These are phyloP conservation scores for Lobophora halterata DNA, from an alignment of 2,888 invertebrate species.

Conservation along the genomic window DNA sequence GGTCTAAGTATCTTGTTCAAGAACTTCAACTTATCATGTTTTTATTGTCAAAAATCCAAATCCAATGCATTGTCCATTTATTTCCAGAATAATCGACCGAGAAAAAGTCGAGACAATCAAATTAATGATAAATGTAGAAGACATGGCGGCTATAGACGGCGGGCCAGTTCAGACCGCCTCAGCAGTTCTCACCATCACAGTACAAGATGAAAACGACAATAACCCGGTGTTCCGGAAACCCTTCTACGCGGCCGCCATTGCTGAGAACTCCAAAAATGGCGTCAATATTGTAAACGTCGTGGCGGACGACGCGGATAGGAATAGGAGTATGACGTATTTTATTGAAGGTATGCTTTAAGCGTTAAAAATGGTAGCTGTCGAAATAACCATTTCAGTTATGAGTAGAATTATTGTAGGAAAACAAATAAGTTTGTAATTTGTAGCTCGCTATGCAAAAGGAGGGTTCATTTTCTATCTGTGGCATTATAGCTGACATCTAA, in stretches of 20 bases:
- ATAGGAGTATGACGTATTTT: conserved; percentile 89
- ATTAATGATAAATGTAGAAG: conserved; percentile 89
- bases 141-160: conserved; percentile 89
- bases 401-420: too few relatives aligned
- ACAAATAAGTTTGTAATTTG: too few relatives aligned
- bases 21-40: too few relatives aligned
- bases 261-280: conserved; percentile 94
- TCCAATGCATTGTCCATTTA: background rate
- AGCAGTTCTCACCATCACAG: conserved; percentile 86
- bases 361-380: too few relatives aligned
- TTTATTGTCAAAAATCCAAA: too few relatives aligned
- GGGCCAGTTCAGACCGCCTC: conserved; percentile 84
- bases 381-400: too few relatives aligned
- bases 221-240: conserved; percentile 91
- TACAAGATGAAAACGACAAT: conserved; percentile 95
- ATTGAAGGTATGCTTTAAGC: conserved; percentile 82
- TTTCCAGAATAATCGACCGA: conserved; percentile 86
- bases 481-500: too few relatives aligned
- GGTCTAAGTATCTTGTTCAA: too few relatives aligned
- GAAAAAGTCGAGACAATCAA: conserved; percentile 91
- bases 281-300: conserved; percentile 88
- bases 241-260: conserved; percentile 88
- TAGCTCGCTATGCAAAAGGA: too few relatives aligned
- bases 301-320: conserved; percentile 93
- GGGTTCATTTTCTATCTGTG: too few relatives aligned